phyloP scores from a whole-genome alignment of 2,888 invertebrate species.

The Geophilus truncorum region DNA sequence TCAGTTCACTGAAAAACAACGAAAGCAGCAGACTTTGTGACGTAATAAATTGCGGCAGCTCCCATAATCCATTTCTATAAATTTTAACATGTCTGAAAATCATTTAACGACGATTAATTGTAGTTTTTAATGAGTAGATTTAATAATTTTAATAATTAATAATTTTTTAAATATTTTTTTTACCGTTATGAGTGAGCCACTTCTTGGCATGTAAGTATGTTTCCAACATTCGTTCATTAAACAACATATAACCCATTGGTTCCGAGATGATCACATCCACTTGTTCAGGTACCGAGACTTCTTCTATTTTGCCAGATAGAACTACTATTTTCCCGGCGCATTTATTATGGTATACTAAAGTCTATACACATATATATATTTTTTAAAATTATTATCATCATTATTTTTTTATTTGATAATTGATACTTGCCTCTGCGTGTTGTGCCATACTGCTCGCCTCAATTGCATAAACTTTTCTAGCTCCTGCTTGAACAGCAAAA shows the following conservation, averaged over 20 bases:
- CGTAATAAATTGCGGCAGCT: too few relatives aligned
- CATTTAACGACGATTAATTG: too few relatives aligned
- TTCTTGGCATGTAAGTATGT: slow-evolving; percentile 98
- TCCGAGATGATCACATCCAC: slow-evolving; percentile 98
- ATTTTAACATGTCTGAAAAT: too few relatives aligned
- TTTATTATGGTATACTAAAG: slow-evolving; percentile 82
- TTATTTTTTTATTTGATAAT: too few relatives aligned
- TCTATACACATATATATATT: too few relatives aligned
- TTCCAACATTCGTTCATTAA: slow-evolving; percentile 98
- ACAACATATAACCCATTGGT: slow-evolving; percentile 99
- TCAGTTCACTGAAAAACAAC: too few relatives aligned
- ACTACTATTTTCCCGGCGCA: slow-evolving; percentile 82
- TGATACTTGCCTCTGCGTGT: slow-evolving; percentile 69
- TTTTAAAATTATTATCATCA: too few relatives aligned
- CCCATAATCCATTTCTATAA: too few relatives aligned
- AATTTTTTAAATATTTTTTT: too few relatives aligned
- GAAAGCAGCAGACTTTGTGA: too few relatives aligned
- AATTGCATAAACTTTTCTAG: slow-evolving; percentile 94
- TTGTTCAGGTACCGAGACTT: slow-evolving; percentile 88
- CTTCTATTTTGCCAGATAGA: slow-evolving; percentile 96
- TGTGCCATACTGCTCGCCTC: slow-evolving; percentile 99
- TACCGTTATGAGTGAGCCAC: slow-evolving; percentile 77
- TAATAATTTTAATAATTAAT: too few relatives aligned
- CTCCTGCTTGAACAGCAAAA: slow-evolving; percentile 97
- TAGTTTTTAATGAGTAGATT: too few relatives aligned